phyloP scores from a whole-genome alignment of 2,797 vertebrate species.

The Coilia nasus region DNA sequence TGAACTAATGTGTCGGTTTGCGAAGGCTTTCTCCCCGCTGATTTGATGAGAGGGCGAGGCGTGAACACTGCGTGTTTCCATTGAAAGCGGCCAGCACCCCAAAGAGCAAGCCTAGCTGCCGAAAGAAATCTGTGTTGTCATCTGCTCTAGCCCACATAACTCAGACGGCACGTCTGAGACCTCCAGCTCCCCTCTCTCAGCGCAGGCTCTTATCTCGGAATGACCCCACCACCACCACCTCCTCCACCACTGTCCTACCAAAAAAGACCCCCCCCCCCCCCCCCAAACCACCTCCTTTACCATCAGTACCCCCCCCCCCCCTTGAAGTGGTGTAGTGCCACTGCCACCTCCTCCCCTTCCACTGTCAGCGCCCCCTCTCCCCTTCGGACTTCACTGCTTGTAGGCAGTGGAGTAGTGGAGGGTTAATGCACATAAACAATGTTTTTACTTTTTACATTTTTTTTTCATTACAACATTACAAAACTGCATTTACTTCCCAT shows the following conservation, averaged over 20 bases:
- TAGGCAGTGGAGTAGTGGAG: too few species aligned
- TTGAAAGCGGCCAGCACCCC: not conserved
- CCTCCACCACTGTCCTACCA: too few species aligned
- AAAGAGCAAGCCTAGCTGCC: not conserved
- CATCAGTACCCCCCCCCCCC: not conserved
- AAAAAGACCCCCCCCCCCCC: conserved; percentile 37
- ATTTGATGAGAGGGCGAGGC: conserved; percentile 13
- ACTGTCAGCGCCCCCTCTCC: too few species aligned
- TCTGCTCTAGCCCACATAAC: not conserved
- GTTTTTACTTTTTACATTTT: too few species aligned
- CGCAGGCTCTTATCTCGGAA: conserved; percentile 27
- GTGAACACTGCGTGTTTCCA: conserved; percentile 28
- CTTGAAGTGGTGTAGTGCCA: too few species aligned
- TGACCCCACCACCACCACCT: conserved; percentile 31
- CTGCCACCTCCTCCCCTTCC: too few species aligned
- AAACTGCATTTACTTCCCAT: too few species aligned
- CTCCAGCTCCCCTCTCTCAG: conserved; percentile 21
- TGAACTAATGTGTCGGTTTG: not conserved
- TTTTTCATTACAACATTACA: too few species aligned
- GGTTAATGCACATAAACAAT: too few species aligned
- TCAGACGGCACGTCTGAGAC: conserved; percentile 25
- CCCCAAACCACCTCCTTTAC: not conserved
- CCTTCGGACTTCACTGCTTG: too few species aligned
- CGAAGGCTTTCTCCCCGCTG: not conserved
- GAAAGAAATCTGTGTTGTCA: conserved; percentile 30